phyloP scores from a whole-genome alignment of 2,113 vertebrate genomes.

The Ariopsis seemanni region DNA sequence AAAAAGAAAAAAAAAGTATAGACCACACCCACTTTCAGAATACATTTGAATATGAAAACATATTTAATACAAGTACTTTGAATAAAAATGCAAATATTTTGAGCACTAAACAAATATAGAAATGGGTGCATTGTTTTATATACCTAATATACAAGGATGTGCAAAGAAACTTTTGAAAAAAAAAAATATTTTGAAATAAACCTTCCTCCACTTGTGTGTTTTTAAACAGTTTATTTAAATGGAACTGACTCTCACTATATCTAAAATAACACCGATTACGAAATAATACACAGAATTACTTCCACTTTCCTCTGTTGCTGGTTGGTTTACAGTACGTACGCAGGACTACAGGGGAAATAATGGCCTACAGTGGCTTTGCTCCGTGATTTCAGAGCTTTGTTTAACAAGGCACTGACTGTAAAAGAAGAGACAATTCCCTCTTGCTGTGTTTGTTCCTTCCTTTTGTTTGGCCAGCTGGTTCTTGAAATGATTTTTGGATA shows the following conservation, averaged over 20 bases:
- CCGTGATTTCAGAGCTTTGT: slow-evolving; percentile 25
- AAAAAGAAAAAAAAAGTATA: not conserved
- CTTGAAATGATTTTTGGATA: slow-evolving; percentile 2
- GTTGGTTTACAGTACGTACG: slow-evolving; percentile 27
- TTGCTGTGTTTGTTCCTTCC: slow-evolving; percentile 5
- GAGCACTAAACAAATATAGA: not conserved
- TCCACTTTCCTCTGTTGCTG: slow-evolving; percentile 32
- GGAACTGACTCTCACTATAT: not conserved
- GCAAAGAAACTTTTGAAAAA: not conserved
- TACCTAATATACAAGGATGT: not conserved
- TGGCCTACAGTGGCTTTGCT: not conserved
- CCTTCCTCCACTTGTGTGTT: not conserved
- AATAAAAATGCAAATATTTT: not conserved
- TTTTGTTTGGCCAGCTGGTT: slow-evolving; percentile 32
- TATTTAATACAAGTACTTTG: too few relatives aligned
- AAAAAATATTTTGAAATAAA: not conserved
- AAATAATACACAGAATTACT: slow-evolving; percentile 25
- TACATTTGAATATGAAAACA: not conserved
- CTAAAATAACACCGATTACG: slow-evolving; percentile 1
- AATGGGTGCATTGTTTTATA: not conserved
- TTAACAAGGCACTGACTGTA: slow-evolving; percentile 30
- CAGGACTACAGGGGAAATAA: slow-evolving; percentile 4
- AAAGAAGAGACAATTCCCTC: not conserved
- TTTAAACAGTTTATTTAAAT: not conserved
- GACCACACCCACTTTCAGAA: not conserved